Conservation (phyloP, 2,888 invertebrate genomes). For the Fissipunctia ypsillon region DNA sequence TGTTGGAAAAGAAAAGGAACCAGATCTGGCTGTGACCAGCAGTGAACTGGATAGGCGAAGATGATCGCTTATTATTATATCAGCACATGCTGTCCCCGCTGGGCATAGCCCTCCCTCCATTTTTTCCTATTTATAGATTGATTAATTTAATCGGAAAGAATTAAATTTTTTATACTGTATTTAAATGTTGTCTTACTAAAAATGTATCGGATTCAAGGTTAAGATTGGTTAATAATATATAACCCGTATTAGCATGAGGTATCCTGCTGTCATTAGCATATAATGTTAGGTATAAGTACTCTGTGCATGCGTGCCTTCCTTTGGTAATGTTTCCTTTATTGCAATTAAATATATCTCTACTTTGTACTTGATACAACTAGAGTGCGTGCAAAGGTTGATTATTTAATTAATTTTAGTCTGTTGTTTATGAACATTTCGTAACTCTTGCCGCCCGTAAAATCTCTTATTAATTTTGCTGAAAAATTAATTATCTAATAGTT, state of each 20-base stretch:
- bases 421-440: neutral
- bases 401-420: neutral
- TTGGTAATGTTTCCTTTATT: neutral
- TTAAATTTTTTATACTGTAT: neutral
- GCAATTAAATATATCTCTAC: neutral
- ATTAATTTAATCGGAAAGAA: neutral
- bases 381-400: neutral
- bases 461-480: neutral
- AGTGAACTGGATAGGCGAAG: neutral
- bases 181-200: neutral
- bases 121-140: neutral
- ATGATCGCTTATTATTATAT: conserved; percentile 10
- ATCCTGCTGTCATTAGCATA: neutral
- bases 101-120: neutral
- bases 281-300: neutral
- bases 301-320: neutral
- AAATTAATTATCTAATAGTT: neutral
- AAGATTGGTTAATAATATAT: neutral
- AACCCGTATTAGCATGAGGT: neutral
- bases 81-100: neutral
- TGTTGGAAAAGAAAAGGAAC: neutral
- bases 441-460: neutral
- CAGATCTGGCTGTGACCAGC: neutral
- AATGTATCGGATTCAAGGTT: neutral
- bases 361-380: neutral